Evolutionary conservation across 2,888 invertebrate species (phyloP), one percentile per base, ranked within the genome.

Genomic region (Drosophila anceps): DNA sequence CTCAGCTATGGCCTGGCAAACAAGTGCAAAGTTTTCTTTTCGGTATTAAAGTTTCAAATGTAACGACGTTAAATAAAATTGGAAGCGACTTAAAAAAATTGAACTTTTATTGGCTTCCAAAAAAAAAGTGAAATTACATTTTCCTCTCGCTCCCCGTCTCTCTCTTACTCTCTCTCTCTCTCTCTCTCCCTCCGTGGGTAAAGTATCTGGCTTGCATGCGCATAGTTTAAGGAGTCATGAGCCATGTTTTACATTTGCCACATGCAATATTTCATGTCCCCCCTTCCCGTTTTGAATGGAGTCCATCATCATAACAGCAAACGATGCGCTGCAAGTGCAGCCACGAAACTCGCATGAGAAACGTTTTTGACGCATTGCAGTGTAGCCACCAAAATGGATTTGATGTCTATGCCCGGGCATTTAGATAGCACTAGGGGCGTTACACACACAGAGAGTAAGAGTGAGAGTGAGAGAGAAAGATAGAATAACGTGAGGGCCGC

Each of bases 51-150:
- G 87, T 89, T 84, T 84, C 84, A 87, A 59, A 74, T 72, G 77
- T 89, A 84, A 84, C 89, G 88, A 89, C 84, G 89, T 84, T 84
- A 89, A 84, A 89, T 87, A 76, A 84, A 84, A 84, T 84, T 84
- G 84, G 77, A 84, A 81, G 84, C 82, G 84, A 89, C 84, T 84
- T 89, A 73, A 76, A 84, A 81, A 84, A 89, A 84, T 84, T 87
- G 84, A 89, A 79, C 84, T 79, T 89, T 73, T 84, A 84, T 87
- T 84, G 84, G 84, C 74, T 84, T 74, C 64, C 59, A n/a, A n/a
- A 57, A 68, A 57, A 78, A 83, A 89, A 81, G 89, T 84, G 79
- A 84, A 87, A 84, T 84, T 81, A 79, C 76, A 58, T 68, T 80
- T 78, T 79, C 46, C 44, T 7, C 27, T 27, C 54, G 1, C 27